Percentiles rank a stretch among this genome's conserved stretches.
Evolutionary conservation across 2,888 invertebrate species (phyloP).

Genomic region (Machimus atricapillus): DNA sequence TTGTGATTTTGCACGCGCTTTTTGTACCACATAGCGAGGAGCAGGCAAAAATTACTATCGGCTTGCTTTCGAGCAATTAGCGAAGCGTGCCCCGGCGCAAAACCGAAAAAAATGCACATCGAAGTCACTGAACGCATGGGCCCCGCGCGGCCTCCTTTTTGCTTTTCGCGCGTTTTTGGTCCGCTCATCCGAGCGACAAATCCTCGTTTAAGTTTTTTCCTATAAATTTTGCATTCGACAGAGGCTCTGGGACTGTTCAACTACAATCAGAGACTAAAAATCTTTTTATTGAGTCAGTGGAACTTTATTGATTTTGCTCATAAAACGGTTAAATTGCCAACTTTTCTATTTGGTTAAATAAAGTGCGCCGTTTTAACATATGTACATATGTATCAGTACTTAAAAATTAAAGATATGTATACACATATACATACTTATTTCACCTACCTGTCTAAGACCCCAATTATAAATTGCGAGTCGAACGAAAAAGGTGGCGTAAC

Average conservation of each 20-base stretch:
- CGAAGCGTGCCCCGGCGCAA: not conserved
- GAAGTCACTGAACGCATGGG: slow-evolving; percentile 17
- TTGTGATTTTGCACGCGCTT: not conserved
- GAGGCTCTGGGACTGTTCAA: not conserved
- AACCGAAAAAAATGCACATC: not conserved
- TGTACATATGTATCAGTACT: no score
- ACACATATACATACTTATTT: no score
- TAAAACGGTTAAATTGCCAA: not conserved
- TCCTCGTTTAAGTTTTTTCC: not conserved
- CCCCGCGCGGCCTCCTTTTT: not conserved
- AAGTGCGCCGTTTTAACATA: no score
- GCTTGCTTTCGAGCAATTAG: not conserved
- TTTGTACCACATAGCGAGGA: not conserved
- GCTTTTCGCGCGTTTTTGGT: not conserved
- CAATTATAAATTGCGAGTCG: no score
- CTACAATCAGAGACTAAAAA: not conserved
- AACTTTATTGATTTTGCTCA: not conserved
- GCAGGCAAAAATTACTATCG: not conserved
- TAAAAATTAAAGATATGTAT: no score
- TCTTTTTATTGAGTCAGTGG: not conserved
- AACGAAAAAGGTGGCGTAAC: no score
- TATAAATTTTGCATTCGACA: not conserved
- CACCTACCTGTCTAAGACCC: no score
- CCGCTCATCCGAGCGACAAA: not conserved
- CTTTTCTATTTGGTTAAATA: no score